Evolutionary conservation across 2,888 invertebrate genomes (phyloP).

Genomic region (Hyles lineata): DNA sequence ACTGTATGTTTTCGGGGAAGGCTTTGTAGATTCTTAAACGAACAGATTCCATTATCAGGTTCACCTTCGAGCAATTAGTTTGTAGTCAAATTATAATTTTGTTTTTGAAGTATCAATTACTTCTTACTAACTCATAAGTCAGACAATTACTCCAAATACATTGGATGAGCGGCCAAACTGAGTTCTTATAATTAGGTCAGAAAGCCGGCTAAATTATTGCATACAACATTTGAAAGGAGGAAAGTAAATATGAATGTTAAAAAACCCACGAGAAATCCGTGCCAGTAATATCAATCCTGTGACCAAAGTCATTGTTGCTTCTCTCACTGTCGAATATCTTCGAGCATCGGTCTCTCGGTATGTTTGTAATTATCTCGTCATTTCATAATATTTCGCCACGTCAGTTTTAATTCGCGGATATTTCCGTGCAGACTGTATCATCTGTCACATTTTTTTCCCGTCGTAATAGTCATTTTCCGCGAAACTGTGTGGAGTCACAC

Average conservation of each 20-base stretch:
- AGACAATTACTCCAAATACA: background rate
- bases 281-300: background rate
- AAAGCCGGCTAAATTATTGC: background rate
- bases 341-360: background rate
- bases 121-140: no score
- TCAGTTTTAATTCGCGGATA: background rate
- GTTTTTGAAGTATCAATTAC: no score
- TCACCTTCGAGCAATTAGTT: no score
- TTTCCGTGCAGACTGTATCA: background rate
- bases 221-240: conserved; percentile 3
- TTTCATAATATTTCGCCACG: background rate
- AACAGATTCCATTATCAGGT: no score
- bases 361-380: background rate
- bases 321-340: background rate
- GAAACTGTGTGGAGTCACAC: no score
- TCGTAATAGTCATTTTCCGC: background rate
- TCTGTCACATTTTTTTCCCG: background rate
- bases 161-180: background rate
- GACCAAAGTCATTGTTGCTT: background rate
- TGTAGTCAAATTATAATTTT: no score
- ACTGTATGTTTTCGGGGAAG: no score
- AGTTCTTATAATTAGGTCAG: background rate
- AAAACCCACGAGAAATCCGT: background rate
- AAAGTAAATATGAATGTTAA: background rate
- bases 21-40: no score